Conservation (phyloP, 2,888 invertebrate species). For the Hanleya hanleyi region DNA sequence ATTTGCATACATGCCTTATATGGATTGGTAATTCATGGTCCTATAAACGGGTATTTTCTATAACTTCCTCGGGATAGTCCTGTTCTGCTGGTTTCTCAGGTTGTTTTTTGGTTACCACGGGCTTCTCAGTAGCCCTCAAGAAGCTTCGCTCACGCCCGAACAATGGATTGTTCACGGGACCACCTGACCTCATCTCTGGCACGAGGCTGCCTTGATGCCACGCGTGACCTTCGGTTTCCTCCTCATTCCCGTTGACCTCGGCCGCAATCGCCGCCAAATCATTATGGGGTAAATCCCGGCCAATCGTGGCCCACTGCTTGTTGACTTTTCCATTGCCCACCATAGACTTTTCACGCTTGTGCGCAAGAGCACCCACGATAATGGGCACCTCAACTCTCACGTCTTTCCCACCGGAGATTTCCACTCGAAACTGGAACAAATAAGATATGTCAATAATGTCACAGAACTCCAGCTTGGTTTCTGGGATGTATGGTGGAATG, state of each 20-base stretch:
- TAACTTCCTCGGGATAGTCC: constrained; percentile 35
- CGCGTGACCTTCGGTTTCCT: constrained; percentile 40
- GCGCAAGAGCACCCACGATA: constrained; percentile 60
- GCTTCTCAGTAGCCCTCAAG: background rate
- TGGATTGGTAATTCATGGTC: too few species aligned
- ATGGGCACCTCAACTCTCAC: constrained; percentile 62
- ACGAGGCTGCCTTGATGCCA: constrained; percentile 47
- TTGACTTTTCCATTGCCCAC: constrained; percentile 40
- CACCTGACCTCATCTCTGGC: constrained; percentile 8
- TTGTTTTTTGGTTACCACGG: background rate
- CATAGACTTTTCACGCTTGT: constrained; percentile 40
- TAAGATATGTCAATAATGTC: constrained; percentile 72
- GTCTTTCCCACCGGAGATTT: constrained; percentile 63
- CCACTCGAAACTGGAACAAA: constrained; percentile 67
- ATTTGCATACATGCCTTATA: too few species aligned
- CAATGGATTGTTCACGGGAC: constrained; percentile 13
- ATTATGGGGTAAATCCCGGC: background rate
- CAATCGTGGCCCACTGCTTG: constrained; percentile 51
- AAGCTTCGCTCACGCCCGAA: constrained; percentile 7
- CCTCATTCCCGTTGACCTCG: constrained; percentile 9
- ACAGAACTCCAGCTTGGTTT: constrained; percentile 68
- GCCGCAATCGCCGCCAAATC: background rate
- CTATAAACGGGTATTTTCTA: constrained; percentile 52
- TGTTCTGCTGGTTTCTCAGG: background rate
- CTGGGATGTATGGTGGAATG: constrained; percentile 71